Conservation (phyloP, 2,888 invertebrate genomes). For the Lasioglossum morio region DNA sequence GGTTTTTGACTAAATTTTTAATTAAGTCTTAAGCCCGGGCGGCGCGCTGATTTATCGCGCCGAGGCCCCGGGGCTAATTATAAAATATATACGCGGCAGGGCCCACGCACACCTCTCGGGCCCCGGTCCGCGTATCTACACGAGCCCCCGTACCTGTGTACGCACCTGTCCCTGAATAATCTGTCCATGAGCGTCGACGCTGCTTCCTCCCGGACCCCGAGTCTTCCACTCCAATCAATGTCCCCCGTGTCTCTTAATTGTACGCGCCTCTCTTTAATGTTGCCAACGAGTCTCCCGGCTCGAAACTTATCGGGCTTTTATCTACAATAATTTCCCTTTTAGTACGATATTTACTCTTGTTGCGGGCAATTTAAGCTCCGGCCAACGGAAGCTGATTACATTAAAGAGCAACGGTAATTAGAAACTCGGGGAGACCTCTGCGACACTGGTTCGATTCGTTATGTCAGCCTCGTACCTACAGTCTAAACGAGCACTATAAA, state of each 20-base stretch:
- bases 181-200: constrained; percentile 54
- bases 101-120: constrained; percentile 34
- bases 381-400: not conserved
- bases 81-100: constrained; percentile 74
- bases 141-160: constrained; percentile 37
- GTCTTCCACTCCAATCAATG: not conserved
- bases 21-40: constrained; percentile 79
- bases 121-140: constrained; percentile 2
- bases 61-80: constrained; percentile 75
- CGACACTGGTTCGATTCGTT: not conserved
- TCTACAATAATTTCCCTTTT: not conserved
- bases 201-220: constrained; percentile 6
- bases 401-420: not conserved
- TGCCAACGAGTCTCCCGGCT: not conserved
- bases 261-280: constrained; percentile 5
- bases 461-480: not conserved
- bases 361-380: not conserved
- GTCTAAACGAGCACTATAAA: too few species aligned
- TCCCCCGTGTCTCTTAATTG: not conserved
- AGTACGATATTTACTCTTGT: not conserved
- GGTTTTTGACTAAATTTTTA: constrained; percentile 81
- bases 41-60: constrained; percentile 80
- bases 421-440: not conserved
- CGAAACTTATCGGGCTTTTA: not conserved
- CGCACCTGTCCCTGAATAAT: constrained; percentile 69